Evolutionary conservation across 2,888 invertebrate genomes (phyloP).

Genomic region (Hyppa rectilinea): DNA sequence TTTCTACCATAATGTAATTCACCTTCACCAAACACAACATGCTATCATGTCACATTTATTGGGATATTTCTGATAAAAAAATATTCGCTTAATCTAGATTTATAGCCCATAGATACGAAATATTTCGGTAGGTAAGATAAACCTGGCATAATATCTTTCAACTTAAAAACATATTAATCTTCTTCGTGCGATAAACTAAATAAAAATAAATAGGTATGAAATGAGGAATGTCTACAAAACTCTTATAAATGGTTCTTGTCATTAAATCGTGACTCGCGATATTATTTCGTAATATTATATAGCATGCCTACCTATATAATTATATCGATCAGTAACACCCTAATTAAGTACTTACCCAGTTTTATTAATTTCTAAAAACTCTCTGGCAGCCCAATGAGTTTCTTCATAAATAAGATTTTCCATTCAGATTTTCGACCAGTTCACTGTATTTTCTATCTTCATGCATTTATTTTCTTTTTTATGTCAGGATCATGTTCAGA

Average conservation of each 20-base stretch:
- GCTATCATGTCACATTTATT: conserved; percentile 43
- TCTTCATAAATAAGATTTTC: background rate
- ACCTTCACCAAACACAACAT: conserved; percentile 9
- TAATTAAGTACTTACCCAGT: too few species aligned
- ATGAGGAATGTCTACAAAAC: background rate
- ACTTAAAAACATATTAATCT: conserved; percentile 45
- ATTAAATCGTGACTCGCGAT: background rate
- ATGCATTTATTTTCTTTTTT: background rate
- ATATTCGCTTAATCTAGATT: conserved; percentile 45
- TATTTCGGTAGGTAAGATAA: conserved; percentile 40
- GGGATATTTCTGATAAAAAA: conserved; percentile 50
- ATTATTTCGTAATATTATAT: conserved; percentile 24
- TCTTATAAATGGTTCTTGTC: conserved; percentile 12
- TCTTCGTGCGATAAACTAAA: conserved; percentile 26
- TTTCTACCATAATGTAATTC: conserved; percentile 5
- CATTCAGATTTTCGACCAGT: too few species aligned
- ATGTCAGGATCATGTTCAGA: background rate
- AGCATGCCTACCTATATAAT: background rate
- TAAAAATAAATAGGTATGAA: conserved; percentile 25
- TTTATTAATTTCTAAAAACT: background rate
- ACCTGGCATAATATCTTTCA: conserved; percentile 25
- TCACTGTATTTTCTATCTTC: background rate
- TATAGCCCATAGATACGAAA: conserved; percentile 39
- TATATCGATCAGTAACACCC: background rate
- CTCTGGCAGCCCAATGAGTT: background rate